Evolutionary conservation across 2,113 vertebrate species (phyloP), one percentile per base, ranked within the genome.

Genomic region (Pseudorhombus dupliciocellatus): DNA sequence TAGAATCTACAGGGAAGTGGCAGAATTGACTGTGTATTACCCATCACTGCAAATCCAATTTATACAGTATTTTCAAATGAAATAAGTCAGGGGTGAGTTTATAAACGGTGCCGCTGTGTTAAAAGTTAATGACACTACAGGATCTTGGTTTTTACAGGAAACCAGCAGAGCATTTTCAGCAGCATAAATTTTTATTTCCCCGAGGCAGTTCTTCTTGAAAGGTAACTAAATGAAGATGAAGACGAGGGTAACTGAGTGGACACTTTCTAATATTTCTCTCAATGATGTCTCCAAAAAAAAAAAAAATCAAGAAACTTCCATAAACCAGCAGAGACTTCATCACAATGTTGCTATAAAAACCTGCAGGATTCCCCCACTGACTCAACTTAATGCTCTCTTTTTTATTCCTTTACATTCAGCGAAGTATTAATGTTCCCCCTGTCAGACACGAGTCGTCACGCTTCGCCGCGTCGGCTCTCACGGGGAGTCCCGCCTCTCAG

Each of bases 161-260:
- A 66, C 40, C 31, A 73, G 66, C 46, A 0, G 64, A 79, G 69
- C 69, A 48, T 78, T 75, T 80, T 64, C 59, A 54, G 51, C 12
- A 12, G 62, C 56, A 60, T 84, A 68, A 40, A 73, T 80, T 74
- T 83, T 73, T 81, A 83, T 86, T 83, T 84, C 83, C 88, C 85
- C 30, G 15, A 58, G 70, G 75, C 55, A 60, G 26, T 52, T 60
- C 63, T 66, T 64, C 58, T 42, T 80, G 77, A 86, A 78, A 83
- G 77, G 66, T 65, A 77, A 84, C 74, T 74, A 84, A 83, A 84
- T 82, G 73, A 81, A 80, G 71, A 88, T 68, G 63, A 83, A 75
- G 72, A 72, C 12, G 20, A 70, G 79, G 51, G 61, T 57, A 83
- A 75, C 62, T n/a, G 15, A 24, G 46, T 53, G 72, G 81, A 70